Percentiles rank a stretch among this genome's conserved stretches.
phyloP scores from a whole-genome alignment of 2,113 vertebrate genomes.

The Hippotragus niger region DNA sequence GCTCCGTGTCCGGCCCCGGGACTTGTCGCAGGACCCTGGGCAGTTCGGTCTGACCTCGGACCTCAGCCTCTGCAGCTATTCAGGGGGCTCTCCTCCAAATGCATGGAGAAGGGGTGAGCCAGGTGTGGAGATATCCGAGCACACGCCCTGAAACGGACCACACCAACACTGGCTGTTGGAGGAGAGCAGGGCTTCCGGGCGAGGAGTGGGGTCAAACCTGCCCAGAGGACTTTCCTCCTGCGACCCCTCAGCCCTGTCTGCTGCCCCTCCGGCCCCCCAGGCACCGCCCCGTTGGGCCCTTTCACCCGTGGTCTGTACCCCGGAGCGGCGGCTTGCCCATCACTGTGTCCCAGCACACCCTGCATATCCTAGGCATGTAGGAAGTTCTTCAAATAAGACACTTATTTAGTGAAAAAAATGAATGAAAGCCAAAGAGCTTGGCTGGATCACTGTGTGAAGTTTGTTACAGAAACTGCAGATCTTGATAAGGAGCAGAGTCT shows the following conservation, averaged over 20 bases:
- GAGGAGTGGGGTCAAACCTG: no score
- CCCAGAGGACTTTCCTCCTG: no score
- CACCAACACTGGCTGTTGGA: rapidly evolving
- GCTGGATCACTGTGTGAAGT: neutral
- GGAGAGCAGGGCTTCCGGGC: neutral
- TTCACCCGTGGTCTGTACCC: neutral
- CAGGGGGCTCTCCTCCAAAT: neutral
- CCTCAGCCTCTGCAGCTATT: neutral
- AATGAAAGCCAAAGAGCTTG: neutral
- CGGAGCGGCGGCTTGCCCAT: rapidly evolving
- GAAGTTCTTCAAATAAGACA: neutral
- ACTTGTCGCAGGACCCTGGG: neutral
- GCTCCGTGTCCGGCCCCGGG: neutral
- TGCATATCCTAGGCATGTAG: neutral
- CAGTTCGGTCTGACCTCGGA: neutral
- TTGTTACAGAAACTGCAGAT: neutral
- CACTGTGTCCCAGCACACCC: neutral
- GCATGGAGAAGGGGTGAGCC: neutral
- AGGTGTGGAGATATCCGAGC: neutral
- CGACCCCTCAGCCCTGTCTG: no score
- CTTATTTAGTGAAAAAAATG: neutral
- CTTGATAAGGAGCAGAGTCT: neutral
- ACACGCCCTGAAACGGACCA: neutral
- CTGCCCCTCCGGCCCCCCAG: neutral
- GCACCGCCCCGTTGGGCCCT: rapidly evolving